Percentiles rank a stretch among this genome's conserved stretches.
These are phyloP conservation scores for Taenioides sp. DNA, from an alignment of 2,797 vertebrate genomes.

Conservation along the genomic window DNA sequence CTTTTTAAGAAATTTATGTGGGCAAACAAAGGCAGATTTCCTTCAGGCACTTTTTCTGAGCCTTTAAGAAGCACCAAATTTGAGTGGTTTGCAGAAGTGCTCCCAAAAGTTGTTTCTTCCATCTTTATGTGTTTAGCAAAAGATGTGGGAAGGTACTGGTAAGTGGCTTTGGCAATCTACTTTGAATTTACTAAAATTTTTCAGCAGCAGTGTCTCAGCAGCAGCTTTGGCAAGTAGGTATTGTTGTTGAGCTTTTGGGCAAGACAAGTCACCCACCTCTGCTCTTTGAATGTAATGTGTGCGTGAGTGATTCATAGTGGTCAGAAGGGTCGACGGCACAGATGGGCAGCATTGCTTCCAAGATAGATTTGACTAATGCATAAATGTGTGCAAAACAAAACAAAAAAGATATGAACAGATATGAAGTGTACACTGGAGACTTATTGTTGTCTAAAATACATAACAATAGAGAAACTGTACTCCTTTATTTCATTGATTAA, in stretches of 20 bases:
- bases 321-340: too few species aligned
- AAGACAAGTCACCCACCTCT: too few species aligned
- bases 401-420: not conserved
- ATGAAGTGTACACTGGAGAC: not conserved
- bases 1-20: conserved; percentile 46
- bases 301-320: too few species aligned
- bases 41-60: conserved; percentile 61
- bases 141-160: conserved; percentile 46
- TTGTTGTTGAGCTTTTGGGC: too few species aligned
- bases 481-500: too few species aligned
- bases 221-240: too few species aligned
- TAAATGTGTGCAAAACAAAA: too few species aligned
- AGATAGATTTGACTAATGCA: too few species aligned
- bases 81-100: conserved; percentile 58
- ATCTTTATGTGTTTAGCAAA: conserved; percentile 54
- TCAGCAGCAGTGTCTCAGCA: too few species aligned
- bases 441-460: not conserved
- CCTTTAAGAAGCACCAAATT: conserved; percentile 70
- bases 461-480: not conserved
- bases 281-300: too few species aligned
- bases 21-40: conserved; percentile 49
- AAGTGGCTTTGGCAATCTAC: not conserved
- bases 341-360: too few species aligned
- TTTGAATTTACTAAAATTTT: not conserved
- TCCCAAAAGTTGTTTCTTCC: conserved; percentile 48